Conservation (phyloP, 2,113 vertebrate species). For the Fukomys damarensis region DNA sequence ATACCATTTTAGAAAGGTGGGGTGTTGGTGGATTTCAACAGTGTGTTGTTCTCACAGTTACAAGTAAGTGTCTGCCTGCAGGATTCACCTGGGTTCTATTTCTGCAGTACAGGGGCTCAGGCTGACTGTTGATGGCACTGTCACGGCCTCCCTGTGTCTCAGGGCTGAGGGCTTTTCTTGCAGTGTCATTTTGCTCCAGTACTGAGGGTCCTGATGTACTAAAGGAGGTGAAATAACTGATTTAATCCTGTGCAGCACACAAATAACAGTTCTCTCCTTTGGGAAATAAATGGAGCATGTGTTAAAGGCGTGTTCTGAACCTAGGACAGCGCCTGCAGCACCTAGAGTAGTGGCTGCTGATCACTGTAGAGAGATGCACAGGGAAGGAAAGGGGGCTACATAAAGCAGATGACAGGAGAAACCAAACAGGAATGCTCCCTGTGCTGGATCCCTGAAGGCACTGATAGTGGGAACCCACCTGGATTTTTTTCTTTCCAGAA, state of each 20-base stretch:
- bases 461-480: rapidly evolving
- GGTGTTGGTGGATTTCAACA: background rate
- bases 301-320: background rate
- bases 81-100: background rate
- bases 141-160: background rate
- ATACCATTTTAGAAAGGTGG: background rate
- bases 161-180: background rate
- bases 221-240: background rate
- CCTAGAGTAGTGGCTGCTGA: background rate
- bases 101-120: background rate
- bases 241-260: too few species aligned
- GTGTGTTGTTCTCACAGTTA: background rate
- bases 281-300: background rate
- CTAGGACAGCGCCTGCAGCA: rapidly evolving
- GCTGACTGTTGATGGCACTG: background rate
- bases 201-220: background rate
- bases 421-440: background rate
- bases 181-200: background rate
- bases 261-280: background rate
- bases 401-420: background rate
- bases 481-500: background rate
- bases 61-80: background rate
- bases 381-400: background rate
- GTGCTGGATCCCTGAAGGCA: too few species aligned
- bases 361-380: background rate